Evolutionary conservation across 2,888 invertebrate genomes (phyloP).

Genomic region (Parnassius apollo): DNA sequence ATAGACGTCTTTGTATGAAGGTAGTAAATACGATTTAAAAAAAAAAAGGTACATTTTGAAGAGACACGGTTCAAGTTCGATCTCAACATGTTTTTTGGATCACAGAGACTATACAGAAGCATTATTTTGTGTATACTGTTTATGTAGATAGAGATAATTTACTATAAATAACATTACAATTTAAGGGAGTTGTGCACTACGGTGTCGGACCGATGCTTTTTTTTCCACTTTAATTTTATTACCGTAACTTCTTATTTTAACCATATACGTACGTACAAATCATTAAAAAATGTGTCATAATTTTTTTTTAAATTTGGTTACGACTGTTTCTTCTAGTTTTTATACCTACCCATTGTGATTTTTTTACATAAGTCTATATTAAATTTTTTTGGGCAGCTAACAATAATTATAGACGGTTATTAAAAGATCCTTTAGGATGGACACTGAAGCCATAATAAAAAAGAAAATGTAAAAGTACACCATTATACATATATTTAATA

Average conservation of each 20-base stretch:
- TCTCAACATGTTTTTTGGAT: not conserved
- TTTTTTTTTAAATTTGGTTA: too few species aligned
- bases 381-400: too few species aligned
- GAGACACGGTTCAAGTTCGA: constrained; percentile 4
- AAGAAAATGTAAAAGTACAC: not conserved
- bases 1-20: too few species aligned
- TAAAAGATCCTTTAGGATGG: not conserved
- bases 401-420: too few species aligned
- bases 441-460: not conserved
- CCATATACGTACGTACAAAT: too few species aligned
- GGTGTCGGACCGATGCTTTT: constrained; percentile 3
- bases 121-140: constrained; percentile 63
- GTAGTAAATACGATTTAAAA: too few species aligned
- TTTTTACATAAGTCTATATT: too few species aligned
- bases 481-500: constrained; percentile 12
- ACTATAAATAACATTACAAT: constrained; percentile 13
- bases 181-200: not conserved
- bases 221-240: not conserved
- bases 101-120: constrained; percentile 33
- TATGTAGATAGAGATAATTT: constrained; percentile 42
- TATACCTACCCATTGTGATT: too few species aligned
- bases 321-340: too few species aligned
- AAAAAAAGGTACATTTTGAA: not conserved
- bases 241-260: too few species aligned
- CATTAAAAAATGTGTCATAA: too few species aligned